Conservation (phyloP, 2,888 invertebrate genomes). For the Pecten maximus region DNA sequence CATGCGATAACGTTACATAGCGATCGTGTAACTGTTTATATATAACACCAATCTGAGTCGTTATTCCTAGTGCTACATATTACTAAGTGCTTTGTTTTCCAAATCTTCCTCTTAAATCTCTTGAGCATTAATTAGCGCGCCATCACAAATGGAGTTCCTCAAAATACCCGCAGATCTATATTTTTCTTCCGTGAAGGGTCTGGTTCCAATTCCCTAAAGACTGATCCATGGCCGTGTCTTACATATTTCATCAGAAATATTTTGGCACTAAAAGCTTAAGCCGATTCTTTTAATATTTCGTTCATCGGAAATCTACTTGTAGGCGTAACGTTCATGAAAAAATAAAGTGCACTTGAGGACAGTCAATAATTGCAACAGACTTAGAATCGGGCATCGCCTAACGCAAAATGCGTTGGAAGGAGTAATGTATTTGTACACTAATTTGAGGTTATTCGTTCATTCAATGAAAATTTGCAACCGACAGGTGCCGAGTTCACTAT, state of each 20-base stretch:
- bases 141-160: background rate
- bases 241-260: background rate
- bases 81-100: conserved; percentile 10
- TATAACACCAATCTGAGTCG: background rate
- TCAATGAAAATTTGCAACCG: too few relatives aligned
- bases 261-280: background rate
- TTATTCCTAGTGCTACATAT: background rate
- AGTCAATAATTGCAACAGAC: background rate
- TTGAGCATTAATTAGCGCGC: background rate
- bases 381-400: background rate
- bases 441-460: too few relatives aligned
- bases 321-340: background rate
- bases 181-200: background rate
- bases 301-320: background rate
- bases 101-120: background rate
- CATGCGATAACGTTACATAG: background rate
- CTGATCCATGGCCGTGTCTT: background rate
- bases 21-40: background rate
- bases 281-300: background rate
- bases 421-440: too few relatives aligned
- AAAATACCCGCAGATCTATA: background rate
- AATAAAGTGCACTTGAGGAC: background rate
- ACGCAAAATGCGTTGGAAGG: background rate
- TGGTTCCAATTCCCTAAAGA: background rate
- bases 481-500: too few relatives aligned